Percentiles rank a stretch among this genome's conserved stretches.
These are phyloP conservation scores for Actinia tenebrosa DNA, from an alignment of 64 coral and sea anemone genomes.

Conservation along the genomic window DNA sequence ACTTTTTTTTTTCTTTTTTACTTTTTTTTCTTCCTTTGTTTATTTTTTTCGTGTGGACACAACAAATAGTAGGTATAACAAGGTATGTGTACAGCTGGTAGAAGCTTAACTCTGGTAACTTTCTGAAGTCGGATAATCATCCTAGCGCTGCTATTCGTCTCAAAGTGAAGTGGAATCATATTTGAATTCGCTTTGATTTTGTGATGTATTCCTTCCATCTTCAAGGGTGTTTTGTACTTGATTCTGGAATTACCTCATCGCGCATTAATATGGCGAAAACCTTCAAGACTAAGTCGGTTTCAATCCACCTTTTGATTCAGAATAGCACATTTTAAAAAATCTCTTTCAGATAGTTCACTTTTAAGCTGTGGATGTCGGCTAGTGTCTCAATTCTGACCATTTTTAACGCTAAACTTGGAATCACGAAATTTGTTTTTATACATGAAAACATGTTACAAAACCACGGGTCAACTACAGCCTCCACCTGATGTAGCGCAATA, in stretches of 20 bases:
- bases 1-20: no score
- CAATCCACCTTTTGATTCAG: background rate
- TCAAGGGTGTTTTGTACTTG: background rate
- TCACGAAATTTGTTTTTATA: no score
- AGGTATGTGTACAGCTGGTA: conserved; percentile 50
- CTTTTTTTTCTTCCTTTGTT: no score
- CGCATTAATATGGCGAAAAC: conserved; percentile 28
- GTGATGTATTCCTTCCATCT: background rate
- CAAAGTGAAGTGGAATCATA: conserved; percentile 13
- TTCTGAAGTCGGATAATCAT: conserved; percentile 3
- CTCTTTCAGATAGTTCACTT: conserved; percentile 39
- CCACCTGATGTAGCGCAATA: background rate
- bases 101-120: conserved; percentile 22
- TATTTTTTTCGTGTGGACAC: no score
- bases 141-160: conserved; percentile 26
- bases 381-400: conserved; percentile 14
- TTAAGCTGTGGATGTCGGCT: conserved; percentile 27
- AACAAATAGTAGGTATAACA: background rate
- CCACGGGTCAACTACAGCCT: conserved; percentile 22
- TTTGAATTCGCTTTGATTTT: conserved; percentile 15
- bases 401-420: no score
- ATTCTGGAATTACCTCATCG: background rate
- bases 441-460: conserved; percentile 31
- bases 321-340: conserved; percentile 9
- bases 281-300: no score